Evolutionary conservation across 92 coral and sea anemone species (phyloP).

Genomic region (Nematostella vectensis): DNA sequence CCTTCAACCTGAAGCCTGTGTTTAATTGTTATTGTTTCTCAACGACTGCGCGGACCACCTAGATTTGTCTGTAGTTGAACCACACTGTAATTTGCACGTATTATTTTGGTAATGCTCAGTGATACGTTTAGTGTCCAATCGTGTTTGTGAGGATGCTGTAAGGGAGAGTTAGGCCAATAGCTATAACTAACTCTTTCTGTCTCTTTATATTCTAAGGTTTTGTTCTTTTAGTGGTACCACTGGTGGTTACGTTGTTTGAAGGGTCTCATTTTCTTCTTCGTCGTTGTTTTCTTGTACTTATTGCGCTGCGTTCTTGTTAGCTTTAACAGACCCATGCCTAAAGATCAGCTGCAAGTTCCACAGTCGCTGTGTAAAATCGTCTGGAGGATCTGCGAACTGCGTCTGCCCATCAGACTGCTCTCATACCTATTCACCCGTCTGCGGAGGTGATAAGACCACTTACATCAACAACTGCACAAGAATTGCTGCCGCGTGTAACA

Average conservation of each 20-base stretch:
- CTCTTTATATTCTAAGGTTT: not conserved
- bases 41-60: too few species aligned
- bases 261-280: too few species aligned
- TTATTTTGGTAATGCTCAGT: too few species aligned
- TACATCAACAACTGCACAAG: slow-evolving; percentile 73
- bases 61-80: too few species aligned
- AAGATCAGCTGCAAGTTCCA: slow-evolving; percentile 52
- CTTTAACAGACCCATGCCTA: slow-evolving; percentile 68
- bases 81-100: too few species aligned
- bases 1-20: too few species aligned
- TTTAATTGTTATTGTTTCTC: too few species aligned
- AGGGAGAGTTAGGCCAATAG: too few species aligned
- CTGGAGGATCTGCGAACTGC: slow-evolving; percentile 61
- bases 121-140: too few species aligned
- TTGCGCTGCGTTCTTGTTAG: slow-evolving; percentile 8
- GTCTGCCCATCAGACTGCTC: slow-evolving; percentile 65
- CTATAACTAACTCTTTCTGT: not conserved
- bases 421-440: slow-evolving; percentile 44
- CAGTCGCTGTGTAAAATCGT: slow-evolving; percentile 46
- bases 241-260: too few species aligned
- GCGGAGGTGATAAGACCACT: slow-evolving; percentile 63
- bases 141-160: too few species aligned
- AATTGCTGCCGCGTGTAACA: slow-evolving; percentile 50
- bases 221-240: not conserved
- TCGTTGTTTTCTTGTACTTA: too few species aligned